Conservation (phyloP, 2,113 vertebrate genomes). For the Montifringilla adamsi region DNA sequence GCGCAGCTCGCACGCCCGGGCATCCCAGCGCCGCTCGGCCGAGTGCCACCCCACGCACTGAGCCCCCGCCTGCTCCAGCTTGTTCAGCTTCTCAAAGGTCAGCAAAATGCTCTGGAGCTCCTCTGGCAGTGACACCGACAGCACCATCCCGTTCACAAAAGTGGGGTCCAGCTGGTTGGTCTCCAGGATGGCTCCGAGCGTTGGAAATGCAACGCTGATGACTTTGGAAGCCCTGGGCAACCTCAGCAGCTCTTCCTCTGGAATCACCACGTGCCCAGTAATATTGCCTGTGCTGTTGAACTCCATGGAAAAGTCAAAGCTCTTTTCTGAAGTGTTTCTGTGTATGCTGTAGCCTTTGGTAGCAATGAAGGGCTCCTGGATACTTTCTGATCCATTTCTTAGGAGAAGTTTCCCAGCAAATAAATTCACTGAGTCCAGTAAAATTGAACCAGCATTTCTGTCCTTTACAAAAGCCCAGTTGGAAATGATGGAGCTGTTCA, state of each 20-base stretch:
- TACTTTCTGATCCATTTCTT: neutral
- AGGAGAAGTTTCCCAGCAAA: conserved; percentile 61
- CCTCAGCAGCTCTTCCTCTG: conserved; percentile 47
- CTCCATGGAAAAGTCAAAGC: conserved; percentile 51
- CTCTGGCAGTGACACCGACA: conserved; percentile 67
- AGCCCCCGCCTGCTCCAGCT: neutral
- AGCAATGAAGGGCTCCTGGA: conserved; percentile 64
- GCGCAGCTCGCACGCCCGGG: conserved; percentile 26
- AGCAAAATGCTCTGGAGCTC: conserved; percentile 55
- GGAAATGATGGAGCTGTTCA: conserved; percentile 52
- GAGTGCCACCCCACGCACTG: conserved; percentile 85
- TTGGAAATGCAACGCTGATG: conserved; percentile 70
- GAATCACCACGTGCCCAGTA: conserved; percentile 62
- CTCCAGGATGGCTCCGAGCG: conserved; percentile 74
- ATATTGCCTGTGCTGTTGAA: conserved; percentile 1
- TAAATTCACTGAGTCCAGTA: conserved; percentile 75
- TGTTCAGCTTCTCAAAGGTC: conserved; percentile 72
- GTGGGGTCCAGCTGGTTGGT: neutral
- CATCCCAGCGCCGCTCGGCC: conserved; percentile 73
- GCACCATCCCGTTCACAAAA: conserved; percentile 71
- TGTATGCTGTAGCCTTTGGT: conserved; percentile 51
- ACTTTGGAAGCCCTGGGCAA: conserved; percentile 25
- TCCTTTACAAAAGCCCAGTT: conserved; percentile 70
- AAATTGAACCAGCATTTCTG: conserved; percentile 42
- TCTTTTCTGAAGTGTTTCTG: conserved; percentile 1